These are phyloP conservation scores for Notoglanidium macrostoma DNA, from an alignment of 2,797 vertebrate species.

Conservation along the genomic window DNA sequence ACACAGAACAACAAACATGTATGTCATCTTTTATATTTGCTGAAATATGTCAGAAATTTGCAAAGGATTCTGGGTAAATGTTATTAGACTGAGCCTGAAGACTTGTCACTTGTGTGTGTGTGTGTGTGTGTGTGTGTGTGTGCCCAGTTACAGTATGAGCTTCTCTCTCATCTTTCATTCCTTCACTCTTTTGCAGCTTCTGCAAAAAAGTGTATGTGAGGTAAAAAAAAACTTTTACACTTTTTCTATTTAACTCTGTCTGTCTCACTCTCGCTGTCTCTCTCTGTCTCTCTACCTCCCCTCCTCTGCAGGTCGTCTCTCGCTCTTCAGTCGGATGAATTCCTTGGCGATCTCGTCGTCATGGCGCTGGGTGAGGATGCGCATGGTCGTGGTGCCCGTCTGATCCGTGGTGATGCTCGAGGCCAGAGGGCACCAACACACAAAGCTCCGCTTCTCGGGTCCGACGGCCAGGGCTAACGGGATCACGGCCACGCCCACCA, in stretches of 20 bases:
- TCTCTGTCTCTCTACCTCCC: slow-evolving; percentile 77
- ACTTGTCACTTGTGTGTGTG: neutral
- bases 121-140: neutral
- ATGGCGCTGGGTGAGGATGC: slow-evolving; percentile 91
- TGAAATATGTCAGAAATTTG: neutral
- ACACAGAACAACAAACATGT: neutral
- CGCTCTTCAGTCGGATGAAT: slow-evolving; percentile 92
- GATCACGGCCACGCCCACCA: slow-evolving; percentile 85
- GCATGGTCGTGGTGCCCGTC: slow-evolving; percentile 88
- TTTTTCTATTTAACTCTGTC: neutral
- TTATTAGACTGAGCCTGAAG: neutral
- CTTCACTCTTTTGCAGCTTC: neutral
- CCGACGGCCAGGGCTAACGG: slow-evolving; percentile 87
- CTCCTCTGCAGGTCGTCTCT: slow-evolving; percentile 88
- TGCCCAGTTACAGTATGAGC: neutral
- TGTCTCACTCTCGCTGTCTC: slow-evolving; percentile 1
- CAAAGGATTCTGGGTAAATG: neutral
- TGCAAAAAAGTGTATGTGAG: neutral
- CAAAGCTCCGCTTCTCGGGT: slow-evolving; percentile 87
- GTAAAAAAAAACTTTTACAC: neutral
- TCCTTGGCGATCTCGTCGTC: slow-evolving; percentile 94
- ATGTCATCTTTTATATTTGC: neutral
- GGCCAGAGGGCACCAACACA: slow-evolving; percentile 94
- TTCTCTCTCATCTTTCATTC: neutral
- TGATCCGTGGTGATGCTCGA: slow-evolving; percentile 86